Conservation (phyloP, 2,888 invertebrate genomes). For the Boloria selene region DNA sequence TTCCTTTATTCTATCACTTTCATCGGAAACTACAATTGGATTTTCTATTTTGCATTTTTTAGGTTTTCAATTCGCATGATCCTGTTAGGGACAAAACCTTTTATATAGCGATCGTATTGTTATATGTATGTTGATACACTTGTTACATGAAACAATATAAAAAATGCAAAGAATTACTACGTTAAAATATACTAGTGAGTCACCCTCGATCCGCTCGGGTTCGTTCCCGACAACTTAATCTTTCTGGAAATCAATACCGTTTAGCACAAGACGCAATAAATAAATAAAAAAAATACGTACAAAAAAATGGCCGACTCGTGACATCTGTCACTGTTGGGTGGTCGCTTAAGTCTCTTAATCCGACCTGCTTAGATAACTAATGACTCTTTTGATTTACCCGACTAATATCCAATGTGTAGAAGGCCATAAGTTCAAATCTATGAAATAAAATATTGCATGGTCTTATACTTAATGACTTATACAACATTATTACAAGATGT, state of each 20-base stretch:
- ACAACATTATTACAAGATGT: too few relatives aligned
- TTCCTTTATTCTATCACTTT: slow-evolving; percentile 68
- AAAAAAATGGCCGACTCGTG: slow-evolving; percentile 42
- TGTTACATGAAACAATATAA: too few relatives aligned
- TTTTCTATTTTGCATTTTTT: slow-evolving; percentile 21
- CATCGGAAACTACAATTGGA: slow-evolving; percentile 40
- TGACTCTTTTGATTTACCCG: slow-evolving; percentile 48
- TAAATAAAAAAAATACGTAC: slow-evolving; percentile 29
- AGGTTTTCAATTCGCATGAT: slow-evolving; percentile 16
- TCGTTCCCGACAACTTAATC: neutral
- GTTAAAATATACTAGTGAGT: too few relatives aligned
- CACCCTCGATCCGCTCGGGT: too few relatives aligned
- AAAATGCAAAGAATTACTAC: too few relatives aligned
- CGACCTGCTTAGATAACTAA: slow-evolving; percentile 64
- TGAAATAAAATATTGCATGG: neutral
- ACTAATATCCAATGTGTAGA: slow-evolving; percentile 7
- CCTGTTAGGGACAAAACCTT: slow-evolving; percentile 3
- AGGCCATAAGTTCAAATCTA: slow-evolving; percentile 6
- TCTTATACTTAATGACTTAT: too few relatives aligned
- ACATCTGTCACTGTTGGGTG: slow-evolving; percentile 67
- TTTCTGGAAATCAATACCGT: slow-evolving; percentile 1
- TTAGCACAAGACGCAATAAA: slow-evolving; percentile 11
- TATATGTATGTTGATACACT: neutral
- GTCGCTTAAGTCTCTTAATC: slow-evolving; percentile 64
- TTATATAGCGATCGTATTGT: slow-evolving; percentile 6